A percentile compares a stretch with the other conserved stretches of the same genome.
These are phyloP conservation scores for Micrastur ruficollis DNA, from an alignment of 2,797 vertebrate species.

Conservation along the genomic window DNA sequence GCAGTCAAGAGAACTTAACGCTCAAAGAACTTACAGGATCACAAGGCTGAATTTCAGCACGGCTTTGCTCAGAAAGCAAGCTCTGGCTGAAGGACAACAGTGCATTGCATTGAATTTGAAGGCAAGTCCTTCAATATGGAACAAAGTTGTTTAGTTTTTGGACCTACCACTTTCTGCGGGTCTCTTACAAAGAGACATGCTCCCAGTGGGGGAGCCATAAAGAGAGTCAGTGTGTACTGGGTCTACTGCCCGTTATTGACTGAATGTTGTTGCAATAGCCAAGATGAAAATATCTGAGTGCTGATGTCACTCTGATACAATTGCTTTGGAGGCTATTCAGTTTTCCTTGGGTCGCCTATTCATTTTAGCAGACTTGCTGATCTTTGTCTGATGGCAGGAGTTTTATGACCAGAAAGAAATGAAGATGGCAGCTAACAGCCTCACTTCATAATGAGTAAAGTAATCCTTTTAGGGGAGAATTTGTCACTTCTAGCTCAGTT, in stretches of 20 bases:
- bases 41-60: background rate
- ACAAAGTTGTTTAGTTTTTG: background rate
- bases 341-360: background rate
- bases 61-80: background rate
- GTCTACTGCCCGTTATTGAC: background rate
- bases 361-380: constrained; percentile 13
- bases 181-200: background rate
- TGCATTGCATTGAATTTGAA: background rate
- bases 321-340: constrained; percentile 5
- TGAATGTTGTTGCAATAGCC: background rate
- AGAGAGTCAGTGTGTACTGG: background rate
- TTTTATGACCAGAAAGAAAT: background rate
- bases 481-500: background rate
- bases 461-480: background rate
- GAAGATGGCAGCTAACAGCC: constrained; percentile 9
- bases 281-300: background rate
- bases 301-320: constrained; percentile 18
- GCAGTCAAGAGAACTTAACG: background rate
- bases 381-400: background rate
- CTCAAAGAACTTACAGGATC: background rate
- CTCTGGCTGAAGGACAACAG: background rate
- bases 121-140: background rate
- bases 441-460: background rate
- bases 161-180: background rate
- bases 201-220: background rate